Percentiles rank a stretch among this genome's conserved stretches.
phyloP scores from a whole-genome alignment of 2,888 invertebrate genomes.

The Callimorpha dominula region DNA sequence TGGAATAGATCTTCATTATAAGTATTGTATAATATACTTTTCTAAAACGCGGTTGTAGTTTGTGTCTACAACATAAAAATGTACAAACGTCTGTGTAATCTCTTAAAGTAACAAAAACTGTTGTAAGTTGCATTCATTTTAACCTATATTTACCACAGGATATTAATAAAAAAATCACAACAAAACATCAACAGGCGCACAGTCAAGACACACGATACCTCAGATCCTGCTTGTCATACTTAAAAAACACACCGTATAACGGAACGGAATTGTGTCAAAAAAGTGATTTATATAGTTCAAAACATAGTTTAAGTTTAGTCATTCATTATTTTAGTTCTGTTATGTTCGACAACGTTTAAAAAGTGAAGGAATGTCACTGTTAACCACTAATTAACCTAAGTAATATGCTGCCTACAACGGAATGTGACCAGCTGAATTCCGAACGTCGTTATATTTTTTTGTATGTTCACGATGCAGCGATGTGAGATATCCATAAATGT shows the following conservation, averaged over 20 bases:
- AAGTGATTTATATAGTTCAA: conserved; percentile 77
- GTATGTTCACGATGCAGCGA: conserved; percentile 40
- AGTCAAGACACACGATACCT: conserved; percentile 72
- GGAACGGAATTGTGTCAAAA: conserved; percentile 79
- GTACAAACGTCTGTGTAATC: not conserved
- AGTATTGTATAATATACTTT: not conserved
- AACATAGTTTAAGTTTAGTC: conserved; percentile 52
- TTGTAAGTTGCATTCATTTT: conserved; percentile 35
- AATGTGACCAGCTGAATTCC: conserved; percentile 65
- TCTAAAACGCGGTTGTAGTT: not conserved
- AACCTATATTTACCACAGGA: conserved; percentile 60
- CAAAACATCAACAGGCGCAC: conserved; percentile 59
- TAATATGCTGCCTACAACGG: conserved; percentile 63
- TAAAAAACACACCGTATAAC: conserved; percentile 74
- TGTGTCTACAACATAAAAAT: not conserved
- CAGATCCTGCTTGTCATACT: conserved; percentile 79
- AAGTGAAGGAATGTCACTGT: conserved; percentile 58
- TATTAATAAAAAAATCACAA: conserved; percentile 63
- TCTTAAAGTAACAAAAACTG: conserved; percentile 19
- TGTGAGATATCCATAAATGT: conserved; percentile 32
- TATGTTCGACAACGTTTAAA: conserved; percentile 53
- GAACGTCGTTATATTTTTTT: conserved; percentile 56
- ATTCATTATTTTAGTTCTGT: conserved; percentile 50
- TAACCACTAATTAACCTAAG: conserved; percentile 80
- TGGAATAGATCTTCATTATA: no score